Conservation (phyloP, 2,113 vertebrate species). For the Trichomycterus rosablanca region DNA sequence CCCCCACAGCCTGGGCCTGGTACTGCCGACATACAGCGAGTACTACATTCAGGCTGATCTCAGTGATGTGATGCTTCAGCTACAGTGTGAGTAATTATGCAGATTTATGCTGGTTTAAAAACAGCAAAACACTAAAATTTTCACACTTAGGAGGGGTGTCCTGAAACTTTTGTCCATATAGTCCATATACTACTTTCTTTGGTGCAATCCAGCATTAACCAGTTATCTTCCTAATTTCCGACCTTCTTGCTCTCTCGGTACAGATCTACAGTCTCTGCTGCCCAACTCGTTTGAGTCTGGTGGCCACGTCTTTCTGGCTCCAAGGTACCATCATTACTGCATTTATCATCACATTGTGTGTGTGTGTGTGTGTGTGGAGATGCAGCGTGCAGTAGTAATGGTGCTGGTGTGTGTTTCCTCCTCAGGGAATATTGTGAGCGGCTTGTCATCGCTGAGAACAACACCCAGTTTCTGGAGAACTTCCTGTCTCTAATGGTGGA, state of each 20-base stretch:
- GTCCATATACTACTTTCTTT: too few species aligned
- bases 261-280: constrained; percentile 97
- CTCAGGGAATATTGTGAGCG: constrained; percentile 94
- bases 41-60: constrained; percentile 96
- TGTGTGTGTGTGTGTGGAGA: neutral
- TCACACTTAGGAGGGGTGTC: too few species aligned
- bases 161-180: neutral
- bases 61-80: constrained; percentile 96
- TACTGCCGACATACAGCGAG: constrained; percentile 87
- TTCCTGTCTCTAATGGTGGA: constrained; percentile 97
- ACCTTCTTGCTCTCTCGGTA: constrained; percentile 58
- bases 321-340: constrained; percentile 72
- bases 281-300: constrained; percentile 93
- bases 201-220: too few species aligned
- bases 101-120: too few species aligned
- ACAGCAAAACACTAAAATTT: too few species aligned
- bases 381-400: neutral
- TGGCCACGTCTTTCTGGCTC: constrained; percentile 96
- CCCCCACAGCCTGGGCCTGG: constrained; percentile 83
- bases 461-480: constrained; percentile 96
- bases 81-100: constrained; percentile 87
- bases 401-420: neutral
- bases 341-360: neutral
- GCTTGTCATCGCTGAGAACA: constrained; percentile 92
- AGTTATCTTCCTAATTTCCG: too few species aligned